Percentiles rank a stretch among this genome's conserved stretches.
Evolutionary conservation across 2,888 invertebrate genomes (phyloP).

Genomic region (Sylvicola cinctus): DNA sequence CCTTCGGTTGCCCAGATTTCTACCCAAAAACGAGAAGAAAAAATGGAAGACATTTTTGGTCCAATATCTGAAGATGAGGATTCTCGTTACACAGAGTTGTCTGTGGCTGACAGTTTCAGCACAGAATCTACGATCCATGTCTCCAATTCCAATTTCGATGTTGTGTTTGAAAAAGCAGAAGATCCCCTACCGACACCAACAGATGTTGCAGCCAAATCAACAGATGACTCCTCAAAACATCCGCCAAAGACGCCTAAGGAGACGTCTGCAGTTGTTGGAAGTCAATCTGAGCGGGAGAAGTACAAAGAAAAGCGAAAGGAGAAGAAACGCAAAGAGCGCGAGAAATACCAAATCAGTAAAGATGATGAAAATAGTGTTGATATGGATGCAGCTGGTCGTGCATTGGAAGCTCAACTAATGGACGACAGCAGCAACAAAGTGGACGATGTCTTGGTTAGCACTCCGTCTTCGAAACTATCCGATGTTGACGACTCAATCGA

Average conservation of each 20-base stretch:
- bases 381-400: constrained; percentile 60
- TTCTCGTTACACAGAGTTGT: constrained; percentile 13
- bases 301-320: constrained; percentile 34
- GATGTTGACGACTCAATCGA: constrained; percentile 36
- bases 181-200: no score
- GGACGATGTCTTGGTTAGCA: background rate
- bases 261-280: no score
- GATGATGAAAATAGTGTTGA: constrained; percentile 64
- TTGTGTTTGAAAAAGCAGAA: no score
- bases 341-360: constrained; percentile 28
- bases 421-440: constrained; percentile 34
- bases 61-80: constrained; percentile 67
- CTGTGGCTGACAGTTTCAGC: background rate
- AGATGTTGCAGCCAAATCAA: no score
- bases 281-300: no score
- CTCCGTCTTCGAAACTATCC: constrained; percentile 17
- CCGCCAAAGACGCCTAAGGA: no score
- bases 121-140: no score
- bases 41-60: constrained; percentile 78
- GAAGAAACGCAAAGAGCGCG: constrained; percentile 40
- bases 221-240: no score
- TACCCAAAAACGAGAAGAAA: constrained; percentile 42
- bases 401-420: constrained; percentile 59
- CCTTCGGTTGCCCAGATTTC: constrained; percentile 10
- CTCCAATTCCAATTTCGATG: no score